These are phyloP conservation scores for Schizotus pectinicornis DNA, from an alignment of 2,888 invertebrate species.

Conservation along the genomic window DNA sequence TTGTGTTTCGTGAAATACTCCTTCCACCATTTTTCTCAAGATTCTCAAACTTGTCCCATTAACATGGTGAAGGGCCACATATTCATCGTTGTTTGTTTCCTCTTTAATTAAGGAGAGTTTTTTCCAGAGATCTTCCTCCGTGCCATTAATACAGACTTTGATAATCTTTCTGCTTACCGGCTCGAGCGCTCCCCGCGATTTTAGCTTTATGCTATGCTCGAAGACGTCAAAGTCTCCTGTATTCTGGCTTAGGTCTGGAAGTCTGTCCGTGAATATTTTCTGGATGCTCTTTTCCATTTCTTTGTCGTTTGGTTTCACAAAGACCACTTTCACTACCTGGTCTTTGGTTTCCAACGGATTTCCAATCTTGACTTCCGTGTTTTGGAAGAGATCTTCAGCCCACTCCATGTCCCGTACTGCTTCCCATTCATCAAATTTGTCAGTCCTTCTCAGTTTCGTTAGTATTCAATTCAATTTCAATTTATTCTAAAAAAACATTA, in stretches of 20 bases:
- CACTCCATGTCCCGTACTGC: too few relatives aligned
- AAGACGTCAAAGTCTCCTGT: conserved; percentile 15
- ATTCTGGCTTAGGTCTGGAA: conserved; percentile 11
- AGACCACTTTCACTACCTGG: conserved; percentile 4
- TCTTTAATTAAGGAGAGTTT: not conserved
- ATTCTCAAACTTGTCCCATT: not conserved
- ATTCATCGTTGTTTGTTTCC: not conserved
- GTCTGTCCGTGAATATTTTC: conserved; percentile 1
- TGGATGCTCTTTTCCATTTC: conserved; percentile 9
- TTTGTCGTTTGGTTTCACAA: conserved; percentile 10
- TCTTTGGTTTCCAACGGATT: conserved; percentile 7
- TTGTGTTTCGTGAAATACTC: not conserved
- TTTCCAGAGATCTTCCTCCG: not conserved
- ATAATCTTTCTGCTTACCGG: not conserved
- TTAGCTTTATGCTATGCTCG: conserved; percentile 8
- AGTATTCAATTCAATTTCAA: too few relatives aligned
- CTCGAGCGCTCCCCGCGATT: too few relatives aligned
- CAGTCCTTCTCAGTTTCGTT: too few relatives aligned
- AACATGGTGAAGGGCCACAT: not conserved
- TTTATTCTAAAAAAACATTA: too few relatives aligned
- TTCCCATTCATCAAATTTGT: too few relatives aligned
- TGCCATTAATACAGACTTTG: not conserved
- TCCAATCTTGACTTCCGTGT: conserved; percentile 10
- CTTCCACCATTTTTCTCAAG: not conserved
- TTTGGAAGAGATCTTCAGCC: too few relatives aligned